Evolutionary conservation across 1,140 invertebrate genomes (phyloP).

Genomic region (Trichoplusia ni): DNA sequence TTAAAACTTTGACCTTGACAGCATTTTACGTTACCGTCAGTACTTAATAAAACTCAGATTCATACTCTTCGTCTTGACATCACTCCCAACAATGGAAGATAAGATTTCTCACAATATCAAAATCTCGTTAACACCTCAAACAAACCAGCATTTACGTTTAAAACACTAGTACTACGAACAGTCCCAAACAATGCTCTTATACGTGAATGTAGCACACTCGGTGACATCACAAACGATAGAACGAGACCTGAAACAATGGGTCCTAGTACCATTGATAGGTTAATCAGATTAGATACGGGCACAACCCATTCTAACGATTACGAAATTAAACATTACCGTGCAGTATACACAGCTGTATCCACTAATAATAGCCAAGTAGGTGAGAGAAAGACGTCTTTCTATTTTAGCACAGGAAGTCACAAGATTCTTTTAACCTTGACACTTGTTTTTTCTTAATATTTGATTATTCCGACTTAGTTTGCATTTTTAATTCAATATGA

Average conservation of each 20-base stretch:
- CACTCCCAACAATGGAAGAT: too few species aligned
- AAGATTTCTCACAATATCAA: too few species aligned
- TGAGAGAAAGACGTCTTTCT: background rate
- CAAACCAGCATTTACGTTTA: too few species aligned
- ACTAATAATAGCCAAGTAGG: too few species aligned
- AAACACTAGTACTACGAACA: too few species aligned
- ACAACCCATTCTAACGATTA: conserved; percentile 17
- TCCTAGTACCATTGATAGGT: conserved; percentile 10
- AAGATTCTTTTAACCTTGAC: background rate
- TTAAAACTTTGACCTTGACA: too few species aligned
- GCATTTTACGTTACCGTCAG: too few species aligned
- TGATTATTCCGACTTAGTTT: background rate
- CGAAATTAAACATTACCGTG: conserved; percentile 6
- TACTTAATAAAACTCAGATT: too few species aligned
- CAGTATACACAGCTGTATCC: too few species aligned
- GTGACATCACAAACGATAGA: conserved; percentile 3
- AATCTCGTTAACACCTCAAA: too few species aligned
- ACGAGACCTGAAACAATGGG: background rate
- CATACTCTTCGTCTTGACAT: too few species aligned
- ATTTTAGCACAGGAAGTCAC: background rate
- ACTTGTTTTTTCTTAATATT: background rate
- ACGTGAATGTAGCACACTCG: background rate
- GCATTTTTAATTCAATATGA: background rate
- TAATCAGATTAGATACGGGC: conserved; percentile 34
- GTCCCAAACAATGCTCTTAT: background rate